phyloP scores from a whole-genome alignment of 37 sponge, comb jelly and placozoan genomes.

The Axinella damicornis region DNA sequence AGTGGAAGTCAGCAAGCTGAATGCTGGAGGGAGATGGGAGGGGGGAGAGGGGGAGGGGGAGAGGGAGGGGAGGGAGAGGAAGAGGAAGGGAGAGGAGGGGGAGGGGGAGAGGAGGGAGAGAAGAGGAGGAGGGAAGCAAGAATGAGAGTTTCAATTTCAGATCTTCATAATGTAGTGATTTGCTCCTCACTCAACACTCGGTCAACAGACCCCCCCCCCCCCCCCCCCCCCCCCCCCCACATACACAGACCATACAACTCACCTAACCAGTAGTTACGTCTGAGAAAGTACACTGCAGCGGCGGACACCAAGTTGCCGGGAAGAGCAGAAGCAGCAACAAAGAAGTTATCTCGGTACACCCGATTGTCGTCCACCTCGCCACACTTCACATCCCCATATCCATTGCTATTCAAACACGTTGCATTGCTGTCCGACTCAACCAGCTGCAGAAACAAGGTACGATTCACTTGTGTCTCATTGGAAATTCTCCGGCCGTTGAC shows the following conservation, averaged over 20 bases:
- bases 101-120: not conserved
- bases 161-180: no score
- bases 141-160: not conserved
- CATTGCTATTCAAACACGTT: not conserved
- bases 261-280: slow-evolving; percentile 79
- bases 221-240: not conserved
- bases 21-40: slow-evolving; percentile 15
- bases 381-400: not conserved
- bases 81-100: not conserved
- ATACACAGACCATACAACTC: slow-evolving; percentile 14
- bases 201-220: not conserved
- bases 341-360: slow-evolving; percentile 60
- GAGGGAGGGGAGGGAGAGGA: not conserved
- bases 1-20: slow-evolving; percentile 47
- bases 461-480: not conserved
- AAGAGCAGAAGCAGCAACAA: slow-evolving; percentile 47
- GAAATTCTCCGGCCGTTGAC: not conserved
- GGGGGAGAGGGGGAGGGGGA: slow-evolving; percentile 1
- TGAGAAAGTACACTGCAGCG: slow-evolving; percentile 66
- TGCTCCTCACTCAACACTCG: no score
- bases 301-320: slow-evolving; percentile 69
- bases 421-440: not conserved
- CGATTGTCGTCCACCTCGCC: not conserved
- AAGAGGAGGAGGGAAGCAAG: not conserved
- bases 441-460: no score